Conservation (phyloP, 2,113 vertebrate genomes). For the Rhinopomastus cyanomelas region DNA sequence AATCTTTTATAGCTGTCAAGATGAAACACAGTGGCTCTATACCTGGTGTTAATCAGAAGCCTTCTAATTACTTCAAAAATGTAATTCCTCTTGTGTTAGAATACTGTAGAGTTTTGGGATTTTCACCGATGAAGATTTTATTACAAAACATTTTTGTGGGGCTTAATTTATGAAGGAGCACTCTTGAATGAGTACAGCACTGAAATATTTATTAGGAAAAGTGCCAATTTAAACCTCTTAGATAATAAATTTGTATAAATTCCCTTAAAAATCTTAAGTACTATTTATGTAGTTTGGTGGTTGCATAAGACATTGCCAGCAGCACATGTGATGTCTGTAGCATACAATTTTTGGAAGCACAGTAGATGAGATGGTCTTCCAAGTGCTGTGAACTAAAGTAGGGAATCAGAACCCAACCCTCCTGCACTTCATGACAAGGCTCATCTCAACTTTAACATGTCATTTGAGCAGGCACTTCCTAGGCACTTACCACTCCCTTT, state of each 20-base stretch:
- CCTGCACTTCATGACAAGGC: neutral
- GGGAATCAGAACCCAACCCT: neutral
- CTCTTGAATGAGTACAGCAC: neutral
- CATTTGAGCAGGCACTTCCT: neutral
- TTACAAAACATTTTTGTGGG: neutral
- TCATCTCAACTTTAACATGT: neutral
- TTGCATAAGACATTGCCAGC: neutral
- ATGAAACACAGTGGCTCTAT: neutral
- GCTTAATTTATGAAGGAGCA: neutral
- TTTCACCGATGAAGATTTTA: neutral
- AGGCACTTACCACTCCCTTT: neutral
- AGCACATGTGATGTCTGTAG: neutral
- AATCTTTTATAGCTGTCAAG: neutral
- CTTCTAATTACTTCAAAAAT: neutral
- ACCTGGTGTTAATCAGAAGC: neutral
- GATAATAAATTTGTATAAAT: neutral
- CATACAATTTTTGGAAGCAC: neutral
- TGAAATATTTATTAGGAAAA: neutral
- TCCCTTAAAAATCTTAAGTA: neutral
- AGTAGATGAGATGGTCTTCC: neutral
- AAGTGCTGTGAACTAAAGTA: neutral
- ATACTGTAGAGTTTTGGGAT: neutral
- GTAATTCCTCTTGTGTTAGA: neutral
- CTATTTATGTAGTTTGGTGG: neutral
- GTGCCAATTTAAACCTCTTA: neutral